Base-by-base conservation (phyloP, 92 coral and sea anemone genomes). In the Parazoanthus darwini region DNA sequence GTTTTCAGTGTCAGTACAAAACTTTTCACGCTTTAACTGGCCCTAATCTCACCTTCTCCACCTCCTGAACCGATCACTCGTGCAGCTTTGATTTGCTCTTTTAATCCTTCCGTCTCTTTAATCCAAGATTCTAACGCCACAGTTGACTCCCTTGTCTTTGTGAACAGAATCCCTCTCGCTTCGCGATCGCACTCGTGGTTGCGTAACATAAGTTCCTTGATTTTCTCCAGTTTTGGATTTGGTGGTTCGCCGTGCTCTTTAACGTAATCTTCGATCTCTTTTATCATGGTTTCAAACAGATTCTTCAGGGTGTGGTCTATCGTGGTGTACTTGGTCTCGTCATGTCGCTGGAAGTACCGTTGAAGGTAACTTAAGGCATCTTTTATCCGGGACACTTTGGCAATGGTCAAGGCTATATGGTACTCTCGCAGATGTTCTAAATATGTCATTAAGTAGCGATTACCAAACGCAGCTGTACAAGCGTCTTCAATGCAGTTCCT, bases 161-260 rank as follows among this genome's bases (percentile, higher is more conserved):
- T 93, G 66, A 96, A 96, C 51, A 96, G 71, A 58, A 96, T 96
- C 81, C 98, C 98, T 88, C 93, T 95, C 7, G 98, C 83, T 9
- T 92, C 82, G 43, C 36, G 56, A 10, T 71, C 83, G 22, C 26
- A 14, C 10, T 83, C 37, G 74, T 51, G 85, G 80, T 79, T 70
- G 2, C 77, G 66, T 4, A 88, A 38, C 38, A 95, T 83, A 11
- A 92, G 59, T 7, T 90, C 94, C 84, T 92, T 86, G 11, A 96
- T 92, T 76, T 38, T 89, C 86, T 65, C 79, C 58, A 96, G 88
- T 13, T 86, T 86, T 18, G 99, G 94, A 59, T 96, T 96, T 51
- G 78, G 26, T 2, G 96, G 98, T 77, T 93, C 96, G 43, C 94
- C 96, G 23, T 90, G 18, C 35, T 82, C 56, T 36, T 38, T 50